These are phyloP conservation scores for Kuschelorhynchus macadamiae DNA, from an alignment of 2,888 invertebrate genomes.

Conservation along the genomic window DNA sequence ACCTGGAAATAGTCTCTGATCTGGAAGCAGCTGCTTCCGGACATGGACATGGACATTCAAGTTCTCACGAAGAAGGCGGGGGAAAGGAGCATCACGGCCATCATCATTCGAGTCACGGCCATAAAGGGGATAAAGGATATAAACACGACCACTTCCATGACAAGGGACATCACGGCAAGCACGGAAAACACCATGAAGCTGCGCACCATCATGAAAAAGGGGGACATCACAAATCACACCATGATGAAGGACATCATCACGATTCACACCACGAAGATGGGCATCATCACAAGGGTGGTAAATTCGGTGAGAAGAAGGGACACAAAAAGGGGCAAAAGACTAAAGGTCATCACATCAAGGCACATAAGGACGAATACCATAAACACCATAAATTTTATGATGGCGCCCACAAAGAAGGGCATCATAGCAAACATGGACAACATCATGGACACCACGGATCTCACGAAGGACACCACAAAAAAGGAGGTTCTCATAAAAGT, in stretches of 20 bases:
- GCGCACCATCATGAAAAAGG: constrained; percentile 83
- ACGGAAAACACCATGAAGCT: constrained; percentile 83
- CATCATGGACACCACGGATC: constrained; percentile 84
- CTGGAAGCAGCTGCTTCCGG: constrained; percentile 29
- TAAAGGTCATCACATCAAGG: constrained; percentile 85
- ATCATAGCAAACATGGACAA: constrained; percentile 87
- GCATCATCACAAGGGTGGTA: constrained; percentile 83
- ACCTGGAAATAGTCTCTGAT: constrained; percentile 52
- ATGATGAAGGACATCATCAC: constrained; percentile 81
- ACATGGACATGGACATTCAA: constrained; percentile 62
- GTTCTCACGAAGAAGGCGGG: constrained; percentile 75
- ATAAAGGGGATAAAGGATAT: constrained; percentile 84
- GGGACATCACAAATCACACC: constrained; percentile 85
- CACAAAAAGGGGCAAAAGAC: constrained; percentile 88
- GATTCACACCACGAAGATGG: constrained; percentile 84
- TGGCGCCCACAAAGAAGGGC: constrained; percentile 87
- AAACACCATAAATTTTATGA: constrained; percentile 92
- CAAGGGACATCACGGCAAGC: constrained; percentile 81
- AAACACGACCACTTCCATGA: constrained; percentile 70
- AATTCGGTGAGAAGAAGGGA: constrained; percentile 84
- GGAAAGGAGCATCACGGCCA: constrained; percentile 79
- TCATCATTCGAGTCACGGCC: constrained; percentile 74
- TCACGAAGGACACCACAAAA: constrained; percentile 84
- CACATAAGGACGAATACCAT: constrained; percentile 89
- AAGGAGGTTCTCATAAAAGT: constrained; percentile 83